Evolutionary conservation across 2,113 vertebrate genomes (phyloP).

Genomic region (Podarcis muralis): DNA sequence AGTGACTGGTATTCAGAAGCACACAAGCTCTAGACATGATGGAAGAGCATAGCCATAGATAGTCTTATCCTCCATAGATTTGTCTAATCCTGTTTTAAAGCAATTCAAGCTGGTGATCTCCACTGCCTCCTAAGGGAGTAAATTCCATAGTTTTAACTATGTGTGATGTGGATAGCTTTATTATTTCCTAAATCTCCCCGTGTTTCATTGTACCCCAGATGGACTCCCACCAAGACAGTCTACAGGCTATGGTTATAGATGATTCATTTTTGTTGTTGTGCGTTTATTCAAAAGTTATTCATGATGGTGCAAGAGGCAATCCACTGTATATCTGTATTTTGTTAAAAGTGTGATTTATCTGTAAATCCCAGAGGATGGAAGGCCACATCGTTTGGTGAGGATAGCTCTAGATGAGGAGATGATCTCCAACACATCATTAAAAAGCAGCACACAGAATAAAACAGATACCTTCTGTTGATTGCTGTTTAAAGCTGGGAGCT

Average conservation of each 20-base stretch:
- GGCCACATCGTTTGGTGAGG: neutral
- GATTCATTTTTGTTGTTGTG: neutral
- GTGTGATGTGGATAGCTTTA: no score
- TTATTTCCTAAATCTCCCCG: no score
- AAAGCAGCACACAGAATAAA: neutral
- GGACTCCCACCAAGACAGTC: neutral
- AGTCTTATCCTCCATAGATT: no score
- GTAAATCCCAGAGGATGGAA: neutral
- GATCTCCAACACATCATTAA: fast-evolving
- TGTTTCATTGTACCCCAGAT: no score
- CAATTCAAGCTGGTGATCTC: no score
- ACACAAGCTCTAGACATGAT: no score
- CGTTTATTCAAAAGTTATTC: no score
- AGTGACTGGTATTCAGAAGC: no score
- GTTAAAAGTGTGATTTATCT: neutral
- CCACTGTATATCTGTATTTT: neutral
- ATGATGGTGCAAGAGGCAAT: neutral
- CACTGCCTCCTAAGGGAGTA: no score
- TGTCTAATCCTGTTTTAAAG: no score
- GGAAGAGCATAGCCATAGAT: no score
- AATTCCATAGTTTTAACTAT: no score
- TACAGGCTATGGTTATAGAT: neutral
- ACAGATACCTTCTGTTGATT: neutral
- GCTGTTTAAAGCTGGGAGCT: slow-evolving; percentile 11
- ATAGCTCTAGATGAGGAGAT: neutral